phyloP scores from a whole-genome alignment of 1,140 invertebrate genomes.

The Condylostylus longicornis region DNA sequence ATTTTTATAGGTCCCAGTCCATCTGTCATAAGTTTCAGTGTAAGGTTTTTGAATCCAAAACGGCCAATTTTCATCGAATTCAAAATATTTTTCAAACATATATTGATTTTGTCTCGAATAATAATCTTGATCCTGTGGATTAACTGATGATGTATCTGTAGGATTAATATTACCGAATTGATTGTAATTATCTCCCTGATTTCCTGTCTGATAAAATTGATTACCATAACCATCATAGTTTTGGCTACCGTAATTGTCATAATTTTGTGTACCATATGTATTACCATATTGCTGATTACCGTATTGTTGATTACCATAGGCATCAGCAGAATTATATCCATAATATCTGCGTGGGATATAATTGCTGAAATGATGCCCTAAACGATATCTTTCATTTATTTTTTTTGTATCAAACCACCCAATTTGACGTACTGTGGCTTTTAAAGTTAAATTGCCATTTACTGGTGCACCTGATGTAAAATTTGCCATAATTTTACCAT shows the following conservation, averaged over 20 bases:
- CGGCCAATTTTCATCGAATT: slow-evolving; percentile 62
- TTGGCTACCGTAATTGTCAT: too few relatives aligned
- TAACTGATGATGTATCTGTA: slow-evolving; percentile 5
- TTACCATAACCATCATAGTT: too few relatives aligned
- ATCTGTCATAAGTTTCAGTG: slow-evolving; percentile 18
- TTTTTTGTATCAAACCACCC: slow-evolving; percentile 37
- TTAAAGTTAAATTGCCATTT: slow-evolving; percentile 69
- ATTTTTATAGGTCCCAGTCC: slow-evolving; percentile 32
- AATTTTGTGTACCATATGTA: too few relatives aligned
- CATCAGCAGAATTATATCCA: neutral
- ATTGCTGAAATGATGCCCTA: slow-evolving; percentile 22
- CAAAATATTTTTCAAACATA: slow-evolving; percentile 52
- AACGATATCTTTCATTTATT: slow-evolving; percentile 27
- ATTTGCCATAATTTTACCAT: slow-evolving; percentile 81
- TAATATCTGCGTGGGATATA: slow-evolving; percentile 4
- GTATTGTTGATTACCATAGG: too few relatives aligned
- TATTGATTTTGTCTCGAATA: slow-evolving; percentile 38
- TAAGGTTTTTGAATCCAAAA: slow-evolving; percentile 54
- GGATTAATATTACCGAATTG: too few relatives aligned
- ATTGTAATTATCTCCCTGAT: slow-evolving; percentile 12
- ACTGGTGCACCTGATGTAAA: slow-evolving; percentile 79
- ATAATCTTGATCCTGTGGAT: slow-evolving; percentile 22
- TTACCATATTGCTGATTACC: neutral
- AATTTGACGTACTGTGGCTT: slow-evolving; percentile 56
- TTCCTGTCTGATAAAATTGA: neutral